Evolutionary conservation across 1,140 invertebrate genomes (phyloP).

Genomic region (Hypothenemus hampei): DNA sequence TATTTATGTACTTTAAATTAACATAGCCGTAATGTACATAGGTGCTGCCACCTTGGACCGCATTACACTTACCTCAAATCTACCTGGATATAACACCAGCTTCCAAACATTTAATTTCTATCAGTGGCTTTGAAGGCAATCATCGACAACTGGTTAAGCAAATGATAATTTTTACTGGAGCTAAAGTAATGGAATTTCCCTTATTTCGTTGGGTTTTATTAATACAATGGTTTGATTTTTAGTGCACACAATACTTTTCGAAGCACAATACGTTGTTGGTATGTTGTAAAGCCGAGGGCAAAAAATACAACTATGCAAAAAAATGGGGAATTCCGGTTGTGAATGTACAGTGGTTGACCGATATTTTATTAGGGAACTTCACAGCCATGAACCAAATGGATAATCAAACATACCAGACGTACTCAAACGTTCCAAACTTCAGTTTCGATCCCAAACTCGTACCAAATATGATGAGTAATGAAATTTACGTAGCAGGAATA

Average conservation of each 20-base stretch:
- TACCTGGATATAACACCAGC: conserved; percentile 70
- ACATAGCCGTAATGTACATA: no score
- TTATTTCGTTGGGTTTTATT: no score
- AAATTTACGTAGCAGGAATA: not conserved
- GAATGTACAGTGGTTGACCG: conserved; percentile 90
- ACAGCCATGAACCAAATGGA: conserved; percentile 75
- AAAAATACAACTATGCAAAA: conserved; percentile 82
- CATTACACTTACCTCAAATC: conserved; percentile 83
- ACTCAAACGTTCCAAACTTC: conserved; percentile 70
- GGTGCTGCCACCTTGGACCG: conserved; percentile 81
- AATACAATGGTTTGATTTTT: conserved; percentile 23
- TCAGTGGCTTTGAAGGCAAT: conserved; percentile 82
- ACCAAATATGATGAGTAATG: conserved; percentile 83
- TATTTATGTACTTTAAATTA: no score
- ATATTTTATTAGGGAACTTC: conserved; percentile 85
- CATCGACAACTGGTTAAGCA: conserved; percentile 73
- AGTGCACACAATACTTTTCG: conserved; percentile 66
- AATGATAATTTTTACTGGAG: conserved; percentile 84
- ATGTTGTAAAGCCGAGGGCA: conserved; percentile 74
- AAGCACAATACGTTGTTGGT: conserved; percentile 69
- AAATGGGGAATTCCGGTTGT: conserved; percentile 86
- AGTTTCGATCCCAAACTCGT: conserved; percentile 81
- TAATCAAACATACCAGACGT: conserved; percentile 83
- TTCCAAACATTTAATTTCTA: conserved; percentile 66
- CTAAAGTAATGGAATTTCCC: conserved; percentile 57